Conservation (phyloP, 1,140 invertebrate genomes). For the Augochlora pura region DNA sequence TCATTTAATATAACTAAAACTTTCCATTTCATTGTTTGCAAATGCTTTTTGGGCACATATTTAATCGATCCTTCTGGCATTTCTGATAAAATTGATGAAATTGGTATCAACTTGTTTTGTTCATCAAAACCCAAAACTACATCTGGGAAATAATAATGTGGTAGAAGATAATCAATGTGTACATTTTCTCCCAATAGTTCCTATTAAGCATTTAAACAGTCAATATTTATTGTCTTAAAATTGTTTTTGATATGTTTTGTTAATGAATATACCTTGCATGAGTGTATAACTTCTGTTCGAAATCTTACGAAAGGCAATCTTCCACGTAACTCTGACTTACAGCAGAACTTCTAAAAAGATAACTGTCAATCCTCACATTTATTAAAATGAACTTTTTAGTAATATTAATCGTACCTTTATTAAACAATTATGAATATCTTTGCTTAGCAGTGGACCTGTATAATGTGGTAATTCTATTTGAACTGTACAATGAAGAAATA, state of each 20-base stretch:
- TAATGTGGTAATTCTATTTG: slow-evolving; percentile 83
- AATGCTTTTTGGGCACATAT: slow-evolving; percentile 69
- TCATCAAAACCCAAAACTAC: slow-evolving; percentile 81
- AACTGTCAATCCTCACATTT: background rate
- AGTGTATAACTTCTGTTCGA: background rate
- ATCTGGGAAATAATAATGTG: slow-evolving; percentile 81
- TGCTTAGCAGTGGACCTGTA: slow-evolving; percentile 77
- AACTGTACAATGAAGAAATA: slow-evolving; percentile 80
- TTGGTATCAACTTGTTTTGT: slow-evolving; percentile 70
- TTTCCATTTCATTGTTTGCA: slow-evolving; percentile 76
- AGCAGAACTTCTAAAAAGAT: background rate
- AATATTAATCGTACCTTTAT: slow-evolving; percentile 71
- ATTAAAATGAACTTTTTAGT: background rate
- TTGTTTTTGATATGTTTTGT: background rate
- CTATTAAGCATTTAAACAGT: slow-evolving; percentile 33
- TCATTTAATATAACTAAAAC: slow-evolving; percentile 76
- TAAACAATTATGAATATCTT: slow-evolving; percentile 71
- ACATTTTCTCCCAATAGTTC: slow-evolving; percentile 46
- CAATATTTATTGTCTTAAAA: background rate
- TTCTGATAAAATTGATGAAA: slow-evolving; percentile 62
- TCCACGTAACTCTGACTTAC: background rate
- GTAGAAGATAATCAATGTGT: slow-evolving; percentile 80
- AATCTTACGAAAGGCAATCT: background rate
- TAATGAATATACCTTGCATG: slow-evolving; percentile 36
- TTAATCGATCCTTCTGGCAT: slow-evolving; percentile 74